Base-by-base conservation (phyloP, 2,888 invertebrate genomes). In the Craniophora ligustri region DNA sequence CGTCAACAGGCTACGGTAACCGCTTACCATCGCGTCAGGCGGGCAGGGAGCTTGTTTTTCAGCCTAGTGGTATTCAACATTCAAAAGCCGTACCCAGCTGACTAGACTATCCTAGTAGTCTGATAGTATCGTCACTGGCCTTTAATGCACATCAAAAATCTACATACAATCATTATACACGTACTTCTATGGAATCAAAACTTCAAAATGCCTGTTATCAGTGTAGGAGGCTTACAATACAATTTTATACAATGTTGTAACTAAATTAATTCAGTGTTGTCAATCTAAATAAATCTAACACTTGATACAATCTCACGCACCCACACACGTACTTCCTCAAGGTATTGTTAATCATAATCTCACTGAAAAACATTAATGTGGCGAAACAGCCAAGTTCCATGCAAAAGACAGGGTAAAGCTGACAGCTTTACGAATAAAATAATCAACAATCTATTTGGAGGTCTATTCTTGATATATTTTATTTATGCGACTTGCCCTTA, bases 211-310 rank as follows among this genome's bases (percentile, higher is more conserved):
- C 3, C 19, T 40, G 48, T 64, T 63, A 19, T 8, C 6, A 26
- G 8, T n/a, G 67, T 51, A 62, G 67, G 67, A 5, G 5, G 36
- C 5, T 61, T 34, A 34, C 44, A 45, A 35, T 64, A 48, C 30
- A 19, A 28, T 34, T 32, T 16, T 16, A 41, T 2, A 51, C 35
- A 60, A 32, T 35, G 0, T 45, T 41, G 45, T 50, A 40, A 5
- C 34, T 57, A 32, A 45, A 51, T 38, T 30, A 34, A 41, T 34
- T 26, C 19, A 26, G 4, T 49, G 30, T 38, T 58, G 30, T 50
- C 47, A 38, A 50, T 44, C 28, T 44, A 18, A 56, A 60, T 55
- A 38, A 38, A 65, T 47, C 21, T 49, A 21, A 8, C 14, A 18
- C 41, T 34, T 53, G 40, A 13, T 47, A 46, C 30, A 34, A 40